These are phyloP conservation scores for Micromussa lordhowensis DNA, from an alignment of 92 coral and sea anemone genomes.

Conservation along the genomic window DNA sequence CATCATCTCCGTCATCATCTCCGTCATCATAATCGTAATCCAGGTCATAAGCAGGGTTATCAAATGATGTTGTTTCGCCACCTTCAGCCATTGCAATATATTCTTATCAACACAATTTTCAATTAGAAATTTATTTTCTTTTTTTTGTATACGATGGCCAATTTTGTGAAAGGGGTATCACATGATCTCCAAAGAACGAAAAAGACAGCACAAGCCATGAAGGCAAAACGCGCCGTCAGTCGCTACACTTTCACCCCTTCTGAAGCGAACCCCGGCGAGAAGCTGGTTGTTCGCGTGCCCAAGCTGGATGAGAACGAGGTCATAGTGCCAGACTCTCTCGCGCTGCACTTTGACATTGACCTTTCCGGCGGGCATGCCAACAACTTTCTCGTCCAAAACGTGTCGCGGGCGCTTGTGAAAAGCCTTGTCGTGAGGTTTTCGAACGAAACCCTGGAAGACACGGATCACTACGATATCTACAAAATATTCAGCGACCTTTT, in stretches of 20 bases:
- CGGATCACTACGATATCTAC: background rate
- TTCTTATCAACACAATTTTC: too few species aligned
- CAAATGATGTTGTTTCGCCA: too few species aligned
- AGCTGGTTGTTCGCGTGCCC: slow-evolving; percentile 18
- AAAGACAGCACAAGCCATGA: slow-evolving; percentile 1
- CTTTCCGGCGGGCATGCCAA: background rate
- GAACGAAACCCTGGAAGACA: background rate
- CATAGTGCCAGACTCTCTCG: slow-evolving; percentile 10
- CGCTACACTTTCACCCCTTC: slow-evolving; percentile 14
- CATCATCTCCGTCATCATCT: too few species aligned
- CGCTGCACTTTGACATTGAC: slow-evolving; percentile 11
- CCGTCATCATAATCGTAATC: too few species aligned
- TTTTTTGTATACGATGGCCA: too few species aligned
- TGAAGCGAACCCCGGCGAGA: slow-evolving; percentile 20
- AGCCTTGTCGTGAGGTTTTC: background rate
- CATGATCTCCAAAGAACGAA: background rate
- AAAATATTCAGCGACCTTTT: background rate
- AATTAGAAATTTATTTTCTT: too few species aligned
- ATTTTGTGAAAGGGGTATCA: too few species aligned
- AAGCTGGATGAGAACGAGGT: slow-evolving; percentile 31
- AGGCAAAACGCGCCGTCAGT: slow-evolving; percentile 30
- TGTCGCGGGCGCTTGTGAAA: background rate
- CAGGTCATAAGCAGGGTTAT: too few species aligned
- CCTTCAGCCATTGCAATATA: too few species aligned
- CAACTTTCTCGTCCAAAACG: slow-evolving; percentile 8